A percentile compares a stretch with the other conserved stretches of the same genome.
These are phyloP conservation scores for Micrasema minimum DNA, from an alignment of 1,140 invertebrate genomes.

Conservation along the genomic window DNA sequence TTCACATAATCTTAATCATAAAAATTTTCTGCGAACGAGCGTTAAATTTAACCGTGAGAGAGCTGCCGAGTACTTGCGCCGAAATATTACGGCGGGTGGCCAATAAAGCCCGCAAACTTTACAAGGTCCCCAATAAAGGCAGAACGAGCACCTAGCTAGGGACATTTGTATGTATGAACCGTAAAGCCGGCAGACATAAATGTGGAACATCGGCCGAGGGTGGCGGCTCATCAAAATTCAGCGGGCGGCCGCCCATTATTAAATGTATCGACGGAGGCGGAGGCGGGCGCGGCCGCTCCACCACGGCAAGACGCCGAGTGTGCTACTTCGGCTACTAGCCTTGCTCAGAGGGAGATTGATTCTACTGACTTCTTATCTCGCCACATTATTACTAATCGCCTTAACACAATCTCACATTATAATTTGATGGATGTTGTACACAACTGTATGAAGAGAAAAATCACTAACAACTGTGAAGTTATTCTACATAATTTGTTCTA, in stretches of 20 bases:
- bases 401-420: no score
- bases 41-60: slow-evolving; percentile 43
- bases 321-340: slow-evolving; percentile 2
- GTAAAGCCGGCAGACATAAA: slow-evolving; percentile 49
- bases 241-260: slow-evolving; percentile 51
- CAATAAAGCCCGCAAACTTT: slow-evolving; percentile 27
- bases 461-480: no score
- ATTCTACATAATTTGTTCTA: no score
- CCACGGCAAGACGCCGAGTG: background rate
- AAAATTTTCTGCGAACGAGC: slow-evolving; percentile 51
- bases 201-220: slow-evolving; percentile 42
- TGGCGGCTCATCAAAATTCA: slow-evolving; percentile 50
- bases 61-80: slow-evolving; percentile 29
- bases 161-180: slow-evolving; percentile 53
- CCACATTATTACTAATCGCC: no score
- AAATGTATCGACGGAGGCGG: slow-evolving; percentile 50
- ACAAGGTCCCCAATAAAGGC: slow-evolving; percentile 33
- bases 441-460: no score
- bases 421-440: no score
- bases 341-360: slow-evolving; percentile 27
- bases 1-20: slow-evolving; percentile 32
- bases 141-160: slow-evolving; percentile 20
- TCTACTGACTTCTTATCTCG: background rate
- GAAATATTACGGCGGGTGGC: slow-evolving; percentile 28
- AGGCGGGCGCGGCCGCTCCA: no score